These are phyloP conservation scores for Pristionchus arcanus DNA, from an alignment of 2,888 invertebrate genomes.

Conservation along the genomic window DNA sequence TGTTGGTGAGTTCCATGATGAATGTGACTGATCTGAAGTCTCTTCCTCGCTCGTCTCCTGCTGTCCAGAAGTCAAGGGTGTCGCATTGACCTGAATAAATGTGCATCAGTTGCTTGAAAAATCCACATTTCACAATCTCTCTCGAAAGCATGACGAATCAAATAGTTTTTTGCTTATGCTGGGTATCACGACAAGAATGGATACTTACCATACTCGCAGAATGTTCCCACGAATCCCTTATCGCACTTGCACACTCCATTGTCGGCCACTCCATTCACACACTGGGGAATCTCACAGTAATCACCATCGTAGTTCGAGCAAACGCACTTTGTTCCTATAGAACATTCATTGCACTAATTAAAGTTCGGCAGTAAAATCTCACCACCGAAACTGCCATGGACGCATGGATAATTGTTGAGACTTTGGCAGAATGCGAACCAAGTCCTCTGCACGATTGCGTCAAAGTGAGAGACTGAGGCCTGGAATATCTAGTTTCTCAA, in stretches of 20 bases:
- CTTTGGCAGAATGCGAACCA: slow-evolving; percentile 48
- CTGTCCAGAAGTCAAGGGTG: slow-evolving; percentile 15
- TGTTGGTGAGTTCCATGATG: slow-evolving; percentile 44
- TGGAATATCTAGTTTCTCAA: not conserved
- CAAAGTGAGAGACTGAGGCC: not conserved
- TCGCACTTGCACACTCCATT: slow-evolving; percentile 41
- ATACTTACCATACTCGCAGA: slow-evolving; percentile 46
- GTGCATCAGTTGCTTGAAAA: not conserved
- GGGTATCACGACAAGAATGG: not conserved
- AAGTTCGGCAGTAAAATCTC: not conserved
- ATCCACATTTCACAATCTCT: too few species aligned
- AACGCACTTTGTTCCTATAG: not conserved
- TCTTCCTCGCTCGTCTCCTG: not conserved
- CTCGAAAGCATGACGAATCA: too few species aligned
- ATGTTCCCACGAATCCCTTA: not conserved
- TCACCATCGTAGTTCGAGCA: slow-evolving; percentile 39
- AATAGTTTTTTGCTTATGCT: too few species aligned
- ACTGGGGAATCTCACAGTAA: slow-evolving; percentile 44
- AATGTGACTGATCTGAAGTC: slow-evolving; percentile 50
- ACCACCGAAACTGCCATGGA: not conserved
- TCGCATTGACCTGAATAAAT: slow-evolving; percentile 17
- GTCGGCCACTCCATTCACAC: slow-evolving; percentile 31
- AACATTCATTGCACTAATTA: not conserved
- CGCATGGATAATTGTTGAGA: slow-evolving; percentile 1
- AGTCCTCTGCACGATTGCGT: not conserved